Evolutionary conservation across 2,797 vertebrate genomes (phyloP).

Genomic region (Perodicticus potto): DNA sequence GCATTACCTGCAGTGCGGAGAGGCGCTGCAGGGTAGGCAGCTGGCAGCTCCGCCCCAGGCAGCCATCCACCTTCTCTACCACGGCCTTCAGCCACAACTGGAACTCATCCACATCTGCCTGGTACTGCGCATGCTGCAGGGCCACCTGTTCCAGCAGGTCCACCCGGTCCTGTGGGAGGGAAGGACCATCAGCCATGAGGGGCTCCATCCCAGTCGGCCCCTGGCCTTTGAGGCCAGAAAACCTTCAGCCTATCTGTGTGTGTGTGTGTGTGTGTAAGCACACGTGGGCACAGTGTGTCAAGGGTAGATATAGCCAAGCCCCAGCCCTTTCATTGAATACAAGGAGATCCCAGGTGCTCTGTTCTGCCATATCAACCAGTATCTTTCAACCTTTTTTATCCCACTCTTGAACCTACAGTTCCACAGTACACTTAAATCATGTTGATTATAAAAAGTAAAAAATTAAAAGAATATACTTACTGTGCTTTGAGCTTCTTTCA

Average conservation of each 20-base stretch:
- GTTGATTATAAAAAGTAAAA: no score
- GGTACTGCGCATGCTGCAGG: conserved; percentile 92
- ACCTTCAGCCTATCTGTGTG: background rate
- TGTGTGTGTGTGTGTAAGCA: fast-evolving
- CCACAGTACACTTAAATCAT: no score
- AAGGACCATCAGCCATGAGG: conserved; percentile 35
- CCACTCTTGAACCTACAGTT: no score
- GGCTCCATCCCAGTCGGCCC: background rate
- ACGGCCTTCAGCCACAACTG: conserved; percentile 92
- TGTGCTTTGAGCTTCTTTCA: no score
- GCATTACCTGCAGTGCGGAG: conserved; percentile 90
- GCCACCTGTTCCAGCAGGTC: conserved; percentile 91
- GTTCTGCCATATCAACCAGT: background rate
- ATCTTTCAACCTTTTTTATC: no score
- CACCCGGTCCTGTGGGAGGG: conserved; percentile 91
- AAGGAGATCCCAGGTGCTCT: background rate
- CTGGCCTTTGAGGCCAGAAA: background rate
- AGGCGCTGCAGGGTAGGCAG: conserved; percentile 87
- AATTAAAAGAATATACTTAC: no score
- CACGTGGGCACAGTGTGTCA: background rate
- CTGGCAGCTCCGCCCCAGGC: conserved; percentile 79
- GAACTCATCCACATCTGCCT: conserved; percentile 88
- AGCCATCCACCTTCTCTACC: conserved; percentile 90
- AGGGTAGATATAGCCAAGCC: background rate
- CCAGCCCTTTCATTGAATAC: background rate